Conservation (phyloP, 1,140 invertebrate species). For the Drosophila rufa region DNA sequence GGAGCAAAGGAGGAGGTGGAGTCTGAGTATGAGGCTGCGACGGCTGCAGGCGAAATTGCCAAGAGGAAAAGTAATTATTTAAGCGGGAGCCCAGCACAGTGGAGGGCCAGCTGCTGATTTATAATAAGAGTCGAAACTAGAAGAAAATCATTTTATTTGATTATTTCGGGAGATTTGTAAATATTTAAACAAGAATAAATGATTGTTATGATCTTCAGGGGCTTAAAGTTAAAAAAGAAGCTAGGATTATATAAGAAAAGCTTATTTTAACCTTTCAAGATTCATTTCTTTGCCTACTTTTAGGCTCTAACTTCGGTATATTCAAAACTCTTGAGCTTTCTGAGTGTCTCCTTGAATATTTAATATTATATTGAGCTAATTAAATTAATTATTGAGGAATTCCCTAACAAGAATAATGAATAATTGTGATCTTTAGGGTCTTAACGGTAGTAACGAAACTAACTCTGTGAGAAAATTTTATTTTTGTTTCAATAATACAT, state of each 20-base stretch:
- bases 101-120: slow-evolving; percentile 18
- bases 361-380: no score
- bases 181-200: not conserved
- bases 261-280: not conserved
- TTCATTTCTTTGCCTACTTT: not conserved
- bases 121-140: slow-evolving; percentile 13
- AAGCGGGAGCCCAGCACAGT: slow-evolving; percentile 47
- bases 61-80: slow-evolving; percentile 83
- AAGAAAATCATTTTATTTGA: slow-evolving; percentile 13
- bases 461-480: not conserved
- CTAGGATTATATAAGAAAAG: not conserved
- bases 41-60: slow-evolving; percentile 77
- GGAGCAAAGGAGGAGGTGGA: not conserved
- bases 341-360: not conserved
- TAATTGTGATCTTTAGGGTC: not conserved
- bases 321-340: not conserved
- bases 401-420: not conserved
- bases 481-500: not conserved
- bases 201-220: not conserved
- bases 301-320: no score
- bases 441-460: not conserved
- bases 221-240: not conserved
- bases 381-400: no score
- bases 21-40: slow-evolving; percentile 33
- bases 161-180: not conserved